Base-by-base conservation (phyloP, 2,888 invertebrate species). In the Luffia ferchaultella region DNA sequence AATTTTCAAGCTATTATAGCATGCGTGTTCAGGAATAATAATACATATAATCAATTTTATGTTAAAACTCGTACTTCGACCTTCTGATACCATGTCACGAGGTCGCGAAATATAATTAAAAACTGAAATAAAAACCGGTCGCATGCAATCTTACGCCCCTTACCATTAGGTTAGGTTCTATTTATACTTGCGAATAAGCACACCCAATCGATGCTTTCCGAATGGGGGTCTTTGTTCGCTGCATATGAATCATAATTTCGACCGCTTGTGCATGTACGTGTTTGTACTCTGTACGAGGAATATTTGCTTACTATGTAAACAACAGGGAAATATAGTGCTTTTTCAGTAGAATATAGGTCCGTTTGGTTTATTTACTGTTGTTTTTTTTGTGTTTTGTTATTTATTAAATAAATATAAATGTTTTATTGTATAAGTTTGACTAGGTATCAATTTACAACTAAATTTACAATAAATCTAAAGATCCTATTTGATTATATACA, bases 261-360 rank as follows among this genome's bases (percentile, higher is more conserved):
- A 3, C 30, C 30, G 30, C 30, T 30, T 30, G 30, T 30, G 30
- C 30, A 30, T 12, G 12, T 12, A 30, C 30, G 30, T 30, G 30
- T 30, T 30, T 30, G 30, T 7, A 12, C 30, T 7, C 5, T 30
- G 30, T 7, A 30, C 30, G 30, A 30, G 12, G 30, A 30, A 30
- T 30, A 30, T 30, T 30, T 30, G 30, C 12, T 30, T 30, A 30
- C 30, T 7, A 3, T 30, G 30, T 30, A 30, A 30, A 30, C 30
- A 30, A 30, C 3, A 30, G 3, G 30, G 30, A 12, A 30, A 12
- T 30, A 30, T 30, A 30, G 12, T 7, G 30, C 30, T 30, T 30
- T 30, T 30, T 12, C 62, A 57, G 59, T 59, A 63, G 58, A 59
- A 64, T 67, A 64, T 51, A 40, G 12, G 19, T 45, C 7, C 18